Evolutionary conservation across 2,113 vertebrate genomes (phyloP), one percentile per base, ranked within the genome.

Genomic region (Psilopsiagon aurifrons): DNA sequence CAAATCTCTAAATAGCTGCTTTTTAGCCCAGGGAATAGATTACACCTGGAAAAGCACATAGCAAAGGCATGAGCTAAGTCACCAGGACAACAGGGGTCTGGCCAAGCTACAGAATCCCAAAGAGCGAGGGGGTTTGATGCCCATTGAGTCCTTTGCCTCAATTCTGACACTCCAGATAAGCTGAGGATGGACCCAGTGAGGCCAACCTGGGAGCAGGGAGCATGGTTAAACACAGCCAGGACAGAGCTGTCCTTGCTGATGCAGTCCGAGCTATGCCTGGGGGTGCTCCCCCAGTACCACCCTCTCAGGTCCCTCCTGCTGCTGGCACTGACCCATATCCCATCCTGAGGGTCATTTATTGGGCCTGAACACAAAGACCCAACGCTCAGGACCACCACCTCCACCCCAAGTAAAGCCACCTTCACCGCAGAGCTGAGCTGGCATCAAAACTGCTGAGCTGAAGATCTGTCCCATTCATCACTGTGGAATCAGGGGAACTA

Each of bases 391-490:
- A 37, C 22, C 51, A 51, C 49, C 70, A 24, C 60, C 13, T 67
- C 15, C 25, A 6, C 16, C 3, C 3, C 60, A 20, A 2, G 13
- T 24, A 19, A 57, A 78, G 27, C 10, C 16, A 1, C 28, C 43
- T n/a, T 35, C 1, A 0, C 20, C 25, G 22, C 3, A 0, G 84
- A 67, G 49, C 66, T 18, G 13, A 28, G 9, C 33, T 3, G 1
- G 77, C 47, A 22, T 10, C 62, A 17, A 3, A 51, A 11, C 5
- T 22, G 57, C 33, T 60, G 2, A 17, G 0, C 33, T 39, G 31
- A 57, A 75, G 11, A 22, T 20, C 31, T 17, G 25, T 16, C 35
- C 66, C 54, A 19, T 22, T 54, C 66, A 41, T 37, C 3, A 6
- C 2, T 0, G 6, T 5, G 5, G 17, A 31, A 75, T 9, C 17